Evolutionary conservation across 2,888 invertebrate species (phyloP).

Genomic region (Clepsis dumicolana): DNA sequence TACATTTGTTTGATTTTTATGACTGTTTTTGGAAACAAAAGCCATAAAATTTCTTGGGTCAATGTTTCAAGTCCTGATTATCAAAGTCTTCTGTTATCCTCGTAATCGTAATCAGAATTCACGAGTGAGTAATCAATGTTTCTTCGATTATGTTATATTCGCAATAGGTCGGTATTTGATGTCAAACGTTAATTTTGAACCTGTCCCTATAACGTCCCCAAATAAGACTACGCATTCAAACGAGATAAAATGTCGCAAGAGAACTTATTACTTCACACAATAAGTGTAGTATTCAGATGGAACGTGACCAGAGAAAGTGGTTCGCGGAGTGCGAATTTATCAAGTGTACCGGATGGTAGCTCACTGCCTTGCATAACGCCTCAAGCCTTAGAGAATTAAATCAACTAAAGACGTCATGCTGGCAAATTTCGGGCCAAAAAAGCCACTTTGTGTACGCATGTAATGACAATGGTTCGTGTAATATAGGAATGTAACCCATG

Average conservation of each 20-base stretch:
- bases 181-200: not conserved
- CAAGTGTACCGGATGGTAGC: slow-evolving; percentile 55
- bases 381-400: slow-evolving; percentile 17
- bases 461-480: no score
- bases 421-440: not conserved
- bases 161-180: no score
- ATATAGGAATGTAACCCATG: no score
- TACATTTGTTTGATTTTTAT: not conserved
- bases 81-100: no score
- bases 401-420: not conserved
- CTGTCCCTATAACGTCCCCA: not conserved
- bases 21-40: slow-evolving; percentile 1
- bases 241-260: slow-evolving; percentile 38
- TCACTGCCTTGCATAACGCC: slow-evolving; percentile 51
- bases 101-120: no score
- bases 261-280: slow-evolving; percentile 39
- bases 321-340: slow-evolving; percentile 61
- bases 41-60: not conserved
- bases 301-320: slow-evolving; percentile 74
- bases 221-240: slow-evolving; percentile 2
- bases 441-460: not conserved
- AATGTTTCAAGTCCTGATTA: not conserved
- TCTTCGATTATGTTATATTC: no score
- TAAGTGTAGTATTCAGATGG: slow-evolving; percentile 38
- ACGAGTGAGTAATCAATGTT: no score